Evolutionary conservation across 2,888 invertebrate species (phyloP).

Genomic region (Oligia strigilis): DNA sequence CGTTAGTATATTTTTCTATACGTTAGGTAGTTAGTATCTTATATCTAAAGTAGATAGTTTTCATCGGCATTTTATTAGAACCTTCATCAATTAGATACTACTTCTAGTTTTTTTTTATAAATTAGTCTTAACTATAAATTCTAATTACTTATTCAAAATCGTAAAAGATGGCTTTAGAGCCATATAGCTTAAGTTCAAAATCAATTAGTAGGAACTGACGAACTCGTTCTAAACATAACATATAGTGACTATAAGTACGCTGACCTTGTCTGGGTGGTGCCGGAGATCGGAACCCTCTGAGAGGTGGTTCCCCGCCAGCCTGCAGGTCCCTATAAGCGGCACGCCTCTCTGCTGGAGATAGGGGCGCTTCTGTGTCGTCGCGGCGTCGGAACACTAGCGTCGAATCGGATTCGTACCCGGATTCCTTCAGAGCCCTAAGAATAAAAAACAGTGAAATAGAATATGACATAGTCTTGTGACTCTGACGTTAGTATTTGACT

Average conservation of each 20-base stretch:
- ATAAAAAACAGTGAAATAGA: neutral
- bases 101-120: neutral
- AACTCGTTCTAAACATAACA: neutral
- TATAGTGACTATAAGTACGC: constrained; percentile 15
- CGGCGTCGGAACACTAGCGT: constrained; percentile 95
- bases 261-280: constrained; percentile 92
- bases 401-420: constrained; percentile 97
- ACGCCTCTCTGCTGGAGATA: constrained; percentile 96
- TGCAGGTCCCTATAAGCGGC: constrained; percentile 97
- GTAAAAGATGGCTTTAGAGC: neutral
- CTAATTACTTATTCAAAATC: neutral
- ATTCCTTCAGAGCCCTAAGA: constrained; percentile 95
- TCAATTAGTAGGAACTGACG: neutral
- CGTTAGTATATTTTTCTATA: constrained; percentile 14
- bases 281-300: constrained; percentile 97
- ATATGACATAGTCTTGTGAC: neutral
- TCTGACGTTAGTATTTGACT: no score
- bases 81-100: neutral
- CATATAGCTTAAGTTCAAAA: neutral
- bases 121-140: neutral
- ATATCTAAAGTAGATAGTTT: constrained; percentile 2
- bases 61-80: neutral
- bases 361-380: constrained; percentile 91
- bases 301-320: constrained; percentile 98
- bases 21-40: constrained; percentile 28